Conservation (phyloP, 1,140 invertebrate species). For the Sweltsa coloradensis region DNA sequence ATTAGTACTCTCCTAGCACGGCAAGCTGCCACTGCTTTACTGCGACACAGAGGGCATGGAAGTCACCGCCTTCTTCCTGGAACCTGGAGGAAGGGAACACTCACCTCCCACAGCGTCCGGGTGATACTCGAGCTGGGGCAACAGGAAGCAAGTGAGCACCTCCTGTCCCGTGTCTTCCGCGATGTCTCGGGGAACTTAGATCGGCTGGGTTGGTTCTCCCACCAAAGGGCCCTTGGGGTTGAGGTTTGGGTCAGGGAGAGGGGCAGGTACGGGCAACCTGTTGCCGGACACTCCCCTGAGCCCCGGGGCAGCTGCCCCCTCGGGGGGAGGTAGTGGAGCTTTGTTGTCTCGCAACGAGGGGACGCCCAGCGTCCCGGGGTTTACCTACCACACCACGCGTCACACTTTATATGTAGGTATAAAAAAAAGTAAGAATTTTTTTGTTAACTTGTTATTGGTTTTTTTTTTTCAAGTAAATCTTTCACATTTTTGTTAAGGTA, state of each 20-base stretch:
- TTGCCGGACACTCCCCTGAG: slow-evolving; percentile 98
- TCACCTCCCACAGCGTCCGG: slow-evolving; percentile 46
- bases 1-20: no score
- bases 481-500: no score
- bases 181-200: slow-evolving; percentile 95
- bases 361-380: slow-evolving; percentile 87
- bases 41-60: no score
- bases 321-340: slow-evolving; percentile 82
- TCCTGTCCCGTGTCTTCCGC: slow-evolving; percentile 81
- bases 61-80: no score
- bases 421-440: no score
- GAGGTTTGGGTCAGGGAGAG: slow-evolving; percentile 90
- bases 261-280: slow-evolving; percentile 86
- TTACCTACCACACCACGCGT: no score
- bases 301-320: slow-evolving; percentile 80
- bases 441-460: no score
- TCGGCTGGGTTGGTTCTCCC: slow-evolving; percentile 97
- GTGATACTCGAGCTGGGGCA: slow-evolving; percentile 86
- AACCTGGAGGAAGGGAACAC: slow-evolving; percentile 8
- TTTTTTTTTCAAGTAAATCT: no score
- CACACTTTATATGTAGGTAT: no score
- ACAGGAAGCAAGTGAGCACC: slow-evolving; percentile 94
- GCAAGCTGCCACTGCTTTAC: no score
- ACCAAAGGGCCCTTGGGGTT: slow-evolving; percentile 98
- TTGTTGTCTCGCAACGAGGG: slow-evolving; percentile 93